These are phyloP conservation scores for Tetragnatha versicolor DNA, from an alignment of 1,140 invertebrate species.

Conservation along the genomic window DNA sequence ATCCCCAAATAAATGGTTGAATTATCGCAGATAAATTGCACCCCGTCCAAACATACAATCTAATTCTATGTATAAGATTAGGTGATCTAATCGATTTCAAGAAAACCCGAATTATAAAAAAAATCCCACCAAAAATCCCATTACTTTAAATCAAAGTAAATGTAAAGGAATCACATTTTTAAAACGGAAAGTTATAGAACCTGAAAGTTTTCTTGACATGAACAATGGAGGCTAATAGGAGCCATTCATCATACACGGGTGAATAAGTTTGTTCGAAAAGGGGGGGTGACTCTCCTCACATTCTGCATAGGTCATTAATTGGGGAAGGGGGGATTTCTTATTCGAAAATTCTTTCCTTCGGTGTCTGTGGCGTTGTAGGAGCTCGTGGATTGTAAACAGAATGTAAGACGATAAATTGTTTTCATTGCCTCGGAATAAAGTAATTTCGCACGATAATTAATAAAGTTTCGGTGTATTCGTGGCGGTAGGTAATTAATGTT, in stretches of 20 bases:
- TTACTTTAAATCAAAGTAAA: conserved; percentile 37
- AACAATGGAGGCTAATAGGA: conserved; percentile 30
- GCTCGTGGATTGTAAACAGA: neutral
- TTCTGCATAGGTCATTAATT: conserved; percentile 28
- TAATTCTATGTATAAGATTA: conserved; percentile 24
- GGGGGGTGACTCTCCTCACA: neutral
- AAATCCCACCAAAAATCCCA: conserved; percentile 13
- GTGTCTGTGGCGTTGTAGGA: neutral
- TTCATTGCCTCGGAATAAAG: conserved; percentile 18
- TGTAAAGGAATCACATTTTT: conserved; percentile 34
- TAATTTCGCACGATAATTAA: conserved; percentile 15
- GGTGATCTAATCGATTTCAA: conserved; percentile 15
- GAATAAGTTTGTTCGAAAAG: neutral
- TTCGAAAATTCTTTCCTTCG: conserved; percentile 35
- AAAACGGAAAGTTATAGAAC: conserved; percentile 39
- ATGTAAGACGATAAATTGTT: conserved; percentile 17
- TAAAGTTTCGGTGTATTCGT: conserved; percentile 5
- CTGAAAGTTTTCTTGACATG: conserved; percentile 14
- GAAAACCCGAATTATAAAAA: neutral
- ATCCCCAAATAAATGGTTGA: conserved; percentile 30
- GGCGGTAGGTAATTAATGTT: conserved; percentile 5
- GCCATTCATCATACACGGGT: conserved; percentile 30
- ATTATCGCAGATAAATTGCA: conserved; percentile 2
- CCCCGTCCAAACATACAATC: conserved; percentile 10
- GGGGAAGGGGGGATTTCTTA: conserved; percentile 19